A percentile compares a stretch with the other conserved stretches of the same genome.
Conservation (phyloP, 2,888 invertebrate genomes). For the Andrena marginata region DNA sequence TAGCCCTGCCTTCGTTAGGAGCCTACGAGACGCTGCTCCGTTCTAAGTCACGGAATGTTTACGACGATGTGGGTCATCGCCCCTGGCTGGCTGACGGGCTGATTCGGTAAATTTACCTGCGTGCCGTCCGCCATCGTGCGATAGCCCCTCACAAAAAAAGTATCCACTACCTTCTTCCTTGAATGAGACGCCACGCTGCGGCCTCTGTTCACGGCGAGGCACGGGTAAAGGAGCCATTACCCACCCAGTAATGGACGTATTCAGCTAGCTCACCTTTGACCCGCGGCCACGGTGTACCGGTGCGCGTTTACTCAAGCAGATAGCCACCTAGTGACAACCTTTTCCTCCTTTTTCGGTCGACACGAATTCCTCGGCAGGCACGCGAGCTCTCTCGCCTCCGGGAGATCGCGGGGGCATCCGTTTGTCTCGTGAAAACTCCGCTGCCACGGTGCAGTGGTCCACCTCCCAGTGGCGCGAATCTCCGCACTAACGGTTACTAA, state of each 20-base stretch:
- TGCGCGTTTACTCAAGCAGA: constrained; percentile 77
- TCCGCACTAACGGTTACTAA: constrained; percentile 23
- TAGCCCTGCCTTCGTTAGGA: constrained; percentile 8
- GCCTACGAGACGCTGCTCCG: neutral
- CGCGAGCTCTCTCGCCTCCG: constrained; percentile 26
- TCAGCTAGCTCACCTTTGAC: constrained; percentile 79
- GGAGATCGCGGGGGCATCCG: constrained; percentile 30
- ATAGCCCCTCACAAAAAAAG: constrained; percentile 39
- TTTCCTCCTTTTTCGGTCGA: constrained; percentile 46
- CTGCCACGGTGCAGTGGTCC: neutral
- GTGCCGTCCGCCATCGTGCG: constrained; percentile 1
- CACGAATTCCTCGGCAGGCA: constrained; percentile 50
- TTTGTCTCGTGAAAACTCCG: constrained; percentile 7
- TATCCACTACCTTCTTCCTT: constrained; percentile 38
- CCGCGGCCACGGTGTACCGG: constrained; percentile 61
- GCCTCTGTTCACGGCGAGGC: constrained; percentile 56
- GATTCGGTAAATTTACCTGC: constrained; percentile 34
- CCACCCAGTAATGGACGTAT: constrained; percentile 78
- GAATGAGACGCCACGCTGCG: constrained; percentile 28
- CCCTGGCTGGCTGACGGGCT: constrained; percentile 12
- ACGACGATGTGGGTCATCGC: constrained; percentile 33
- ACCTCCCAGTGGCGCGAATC: neutral
- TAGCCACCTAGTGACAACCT: constrained; percentile 71
- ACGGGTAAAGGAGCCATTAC: constrained; percentile 78
- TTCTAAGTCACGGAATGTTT: constrained; percentile 27